These are phyloP conservation scores for Euglossa dilemma DNA, from an alignment of 1,140 invertebrate genomes.

Conservation along the genomic window DNA sequence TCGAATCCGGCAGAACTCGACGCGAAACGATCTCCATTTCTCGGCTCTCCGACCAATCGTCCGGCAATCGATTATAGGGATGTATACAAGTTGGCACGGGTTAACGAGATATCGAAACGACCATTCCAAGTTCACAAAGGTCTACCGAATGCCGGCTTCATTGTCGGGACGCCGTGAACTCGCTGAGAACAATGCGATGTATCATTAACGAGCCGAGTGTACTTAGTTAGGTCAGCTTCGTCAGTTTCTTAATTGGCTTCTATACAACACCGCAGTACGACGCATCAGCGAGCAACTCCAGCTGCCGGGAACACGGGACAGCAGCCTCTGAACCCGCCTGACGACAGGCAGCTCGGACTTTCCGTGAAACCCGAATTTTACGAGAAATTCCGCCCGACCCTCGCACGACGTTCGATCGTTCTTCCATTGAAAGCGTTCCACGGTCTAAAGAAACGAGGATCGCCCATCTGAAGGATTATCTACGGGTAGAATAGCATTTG, in stretches of 20 bases:
- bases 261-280: conserved; percentile 21
- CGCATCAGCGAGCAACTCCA: conserved; percentile 1
- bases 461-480: no score
- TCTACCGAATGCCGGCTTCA: conserved; percentile 29
- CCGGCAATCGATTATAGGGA: conserved; percentile 39
- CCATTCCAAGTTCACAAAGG: conserved; percentile 8
- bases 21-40: background rate
- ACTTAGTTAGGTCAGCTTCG: conserved; percentile 58
- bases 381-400: background rate
- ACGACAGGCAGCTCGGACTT: background rate
- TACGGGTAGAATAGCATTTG: no score
- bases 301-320: background rate
- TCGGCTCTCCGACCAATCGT: background rate
- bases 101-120: conserved; percentile 56
- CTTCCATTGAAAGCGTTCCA: no score
- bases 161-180: conserved; percentile 33
- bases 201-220: conserved; percentile 59
- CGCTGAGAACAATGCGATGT: conserved; percentile 43
- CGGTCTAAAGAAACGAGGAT: no score
- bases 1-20: background rate
- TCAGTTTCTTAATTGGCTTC: conserved; percentile 65
- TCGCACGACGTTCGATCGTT: no score
- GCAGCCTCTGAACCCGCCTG: no score
- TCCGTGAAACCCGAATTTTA: background rate
- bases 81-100: background rate